Percentiles rank a stretch among this genome's conserved stretches.
phyloP scores from a whole-genome alignment of 2,113 vertebrate species.

The Antechinus flavipes region DNA sequence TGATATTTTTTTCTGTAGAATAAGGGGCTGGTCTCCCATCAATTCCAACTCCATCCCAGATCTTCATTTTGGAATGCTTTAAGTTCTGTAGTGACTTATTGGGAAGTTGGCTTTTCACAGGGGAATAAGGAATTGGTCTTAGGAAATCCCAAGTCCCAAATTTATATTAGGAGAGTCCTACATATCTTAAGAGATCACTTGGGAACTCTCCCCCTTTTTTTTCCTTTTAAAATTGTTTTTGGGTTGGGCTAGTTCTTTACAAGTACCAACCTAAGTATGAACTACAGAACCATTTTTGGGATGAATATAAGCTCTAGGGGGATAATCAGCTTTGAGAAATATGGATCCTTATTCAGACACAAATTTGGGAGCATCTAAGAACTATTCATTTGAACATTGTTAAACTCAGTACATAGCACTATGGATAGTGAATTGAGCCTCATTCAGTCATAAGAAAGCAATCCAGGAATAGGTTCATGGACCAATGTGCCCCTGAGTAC shows the following conservation, averaged over 20 bases:
- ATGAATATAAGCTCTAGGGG: neutral
- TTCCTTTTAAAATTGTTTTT: neutral
- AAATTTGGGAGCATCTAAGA: neutral
- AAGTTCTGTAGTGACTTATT: neutral
- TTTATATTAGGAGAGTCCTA: neutral
- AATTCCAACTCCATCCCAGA: neutral
- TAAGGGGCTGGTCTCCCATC: neutral
- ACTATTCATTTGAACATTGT: neutral
- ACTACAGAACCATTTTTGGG: neutral
- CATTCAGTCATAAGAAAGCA: neutral
- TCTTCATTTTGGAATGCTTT: neutral
- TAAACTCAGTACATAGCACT: neutral
- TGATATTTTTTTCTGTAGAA: too few species aligned
- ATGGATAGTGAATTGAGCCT: neutral
- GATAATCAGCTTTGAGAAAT: neutral
- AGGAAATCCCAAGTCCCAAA: neutral
- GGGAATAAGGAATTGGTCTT: neutral
- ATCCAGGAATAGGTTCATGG: neutral
- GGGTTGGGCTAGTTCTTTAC: neutral
- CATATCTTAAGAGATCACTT: neutral
- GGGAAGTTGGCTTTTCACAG: neutral
- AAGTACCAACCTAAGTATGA: neutral
- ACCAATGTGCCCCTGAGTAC: neutral
- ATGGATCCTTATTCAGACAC: neutral
- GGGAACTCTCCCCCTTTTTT: neutral